A percentile compares a stretch with the other conserved stretches of the same genome.
phyloP scores from a whole-genome alignment of 2,888 invertebrate genomes.

The Cistogaster globosa region DNA sequence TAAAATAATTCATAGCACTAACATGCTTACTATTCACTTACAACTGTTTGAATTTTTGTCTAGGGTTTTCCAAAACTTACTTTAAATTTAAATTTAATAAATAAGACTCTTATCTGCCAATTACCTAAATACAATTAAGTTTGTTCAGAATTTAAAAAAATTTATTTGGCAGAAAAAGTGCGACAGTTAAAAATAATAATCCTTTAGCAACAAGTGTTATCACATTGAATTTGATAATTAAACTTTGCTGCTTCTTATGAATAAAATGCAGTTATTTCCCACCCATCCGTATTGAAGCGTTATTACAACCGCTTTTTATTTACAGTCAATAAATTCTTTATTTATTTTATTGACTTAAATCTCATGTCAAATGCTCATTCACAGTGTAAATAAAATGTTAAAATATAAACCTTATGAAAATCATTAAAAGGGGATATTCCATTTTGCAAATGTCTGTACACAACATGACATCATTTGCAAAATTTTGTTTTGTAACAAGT shows the following conservation, averaged over 20 bases:
- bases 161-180: no score
- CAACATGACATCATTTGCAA: conserved; percentile 69
- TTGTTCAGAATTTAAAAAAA: no score
- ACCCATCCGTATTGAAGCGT: background rate
- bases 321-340: background rate
- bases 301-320: background rate
- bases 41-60: no score
- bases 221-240: background rate
- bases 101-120: no score
- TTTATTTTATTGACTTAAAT: conserved; percentile 30
- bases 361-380: conserved; percentile 34
- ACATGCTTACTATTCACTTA: no score
- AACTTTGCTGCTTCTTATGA: conserved; percentile 14
- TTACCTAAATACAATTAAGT: no score
- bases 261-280: background rate
- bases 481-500: conserved; percentile 74
- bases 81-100: no score
- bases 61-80: no score
- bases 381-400: conserved; percentile 43
- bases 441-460: conserved; percentile 41
- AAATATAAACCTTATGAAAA: conserved; percentile 24
- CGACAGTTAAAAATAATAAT: no score
- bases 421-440: background rate
- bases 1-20: no score
- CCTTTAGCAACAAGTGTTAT: background rate